These are phyloP conservation scores for Eupithecia tripunctaria DNA, from an alignment of 2,888 invertebrate genomes.

Conservation along the genomic window DNA sequence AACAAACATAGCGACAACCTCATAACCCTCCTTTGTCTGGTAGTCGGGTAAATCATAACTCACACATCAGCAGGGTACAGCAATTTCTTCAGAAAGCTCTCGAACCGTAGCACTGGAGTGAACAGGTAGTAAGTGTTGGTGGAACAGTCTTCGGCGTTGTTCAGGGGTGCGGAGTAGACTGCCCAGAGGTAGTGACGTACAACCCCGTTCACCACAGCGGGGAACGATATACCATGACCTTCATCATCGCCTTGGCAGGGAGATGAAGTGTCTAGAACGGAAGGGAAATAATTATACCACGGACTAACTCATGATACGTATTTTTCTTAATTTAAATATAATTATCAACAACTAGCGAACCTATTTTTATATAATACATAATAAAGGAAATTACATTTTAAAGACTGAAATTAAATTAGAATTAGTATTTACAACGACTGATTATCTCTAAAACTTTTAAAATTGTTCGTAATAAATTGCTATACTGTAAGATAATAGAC, in stretches of 20 bases:
- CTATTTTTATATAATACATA: no score
- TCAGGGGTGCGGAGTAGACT: neutral
- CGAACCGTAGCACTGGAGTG: neutral
- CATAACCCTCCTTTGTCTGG: no score
- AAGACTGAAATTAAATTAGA: no score
- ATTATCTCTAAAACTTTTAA: no score
- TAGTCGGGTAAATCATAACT: neutral
- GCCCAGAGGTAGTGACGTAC: neutral
- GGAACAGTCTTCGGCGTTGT: neutral
- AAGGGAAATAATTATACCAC: neutral
- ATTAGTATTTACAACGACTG: no score
- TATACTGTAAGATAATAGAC: no score
- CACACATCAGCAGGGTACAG: neutral
- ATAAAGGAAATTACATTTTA: no score
- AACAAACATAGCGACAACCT: no score
- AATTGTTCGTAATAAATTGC: no score
- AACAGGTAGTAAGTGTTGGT: neutral
- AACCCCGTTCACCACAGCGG: neutral
- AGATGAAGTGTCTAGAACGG: neutral
- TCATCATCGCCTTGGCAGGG: neutral
- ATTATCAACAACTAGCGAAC: no score
- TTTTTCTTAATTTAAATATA: no score
- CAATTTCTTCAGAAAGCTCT: slow-evolving; percentile 2
- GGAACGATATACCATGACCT: neutral
- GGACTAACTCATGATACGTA: no score